Evolutionary conservation across 2,797 vertebrate species (phyloP).

Genomic region (Vipera ursinii): DNA sequence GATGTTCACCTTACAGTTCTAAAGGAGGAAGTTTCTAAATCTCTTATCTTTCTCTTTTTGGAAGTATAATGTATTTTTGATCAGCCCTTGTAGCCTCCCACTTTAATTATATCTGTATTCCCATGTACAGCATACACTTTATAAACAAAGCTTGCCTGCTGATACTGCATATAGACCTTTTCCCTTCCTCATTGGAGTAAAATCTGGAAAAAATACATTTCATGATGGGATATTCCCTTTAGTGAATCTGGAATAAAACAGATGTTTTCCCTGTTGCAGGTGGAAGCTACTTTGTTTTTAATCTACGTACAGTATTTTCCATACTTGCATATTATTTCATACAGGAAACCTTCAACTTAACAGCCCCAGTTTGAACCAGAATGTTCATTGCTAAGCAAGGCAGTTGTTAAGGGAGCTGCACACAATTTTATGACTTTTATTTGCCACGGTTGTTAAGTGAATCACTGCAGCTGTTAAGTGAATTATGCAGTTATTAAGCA

Average conservation of each 20-base stretch:
- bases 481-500: not conserved
- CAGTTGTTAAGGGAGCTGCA: not conserved
- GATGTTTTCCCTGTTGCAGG: constrained; percentile 53
- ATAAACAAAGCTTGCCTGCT: not conserved
- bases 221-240: constrained; percentile 58
- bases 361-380: not conserved
- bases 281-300: constrained; percentile 25
- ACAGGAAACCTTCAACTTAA: not conserved
- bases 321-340: constrained; percentile 18
- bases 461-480: not conserved
- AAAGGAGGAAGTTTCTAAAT: constrained; percentile 1
- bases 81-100: not conserved
- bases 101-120: constrained; percentile 5
- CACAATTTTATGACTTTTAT: not conserved
- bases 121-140: not conserved
- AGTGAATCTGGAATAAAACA: constrained; percentile 52
- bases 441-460: not conserved
- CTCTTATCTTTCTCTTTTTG: not conserved
- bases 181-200: constrained; percentile 27
- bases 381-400: not conserved
- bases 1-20: not conserved
- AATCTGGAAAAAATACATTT: constrained; percentile 42
- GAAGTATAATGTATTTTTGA: constrained; percentile 15
- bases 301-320: constrained; percentile 22
- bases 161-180: constrained; percentile 22